A percentile compares a stretch with the other conserved stretches of the same genome.
phyloP scores from a whole-genome alignment of 2,113 vertebrate genomes.

The Hucho hucho region DNA sequence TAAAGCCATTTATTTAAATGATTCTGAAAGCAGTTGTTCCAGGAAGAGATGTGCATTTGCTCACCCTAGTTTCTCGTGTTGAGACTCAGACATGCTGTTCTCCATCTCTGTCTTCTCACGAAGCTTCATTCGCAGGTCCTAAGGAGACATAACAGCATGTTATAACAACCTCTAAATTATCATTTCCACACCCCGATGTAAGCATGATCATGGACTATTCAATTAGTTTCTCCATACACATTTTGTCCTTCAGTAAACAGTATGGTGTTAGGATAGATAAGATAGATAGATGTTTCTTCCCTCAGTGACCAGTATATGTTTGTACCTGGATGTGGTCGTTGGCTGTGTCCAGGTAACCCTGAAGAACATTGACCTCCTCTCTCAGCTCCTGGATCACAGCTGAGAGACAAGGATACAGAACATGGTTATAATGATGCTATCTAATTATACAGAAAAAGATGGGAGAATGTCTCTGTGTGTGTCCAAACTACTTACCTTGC shows the following conservation, averaged over 20 bases:
- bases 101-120: constrained; percentile 74
- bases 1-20: neutral
- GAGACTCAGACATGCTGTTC: constrained; percentile 65
- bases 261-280: neutral
- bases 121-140: constrained; percentile 67
- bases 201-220: neutral
- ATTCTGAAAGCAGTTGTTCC: neutral
- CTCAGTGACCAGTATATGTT: neutral
- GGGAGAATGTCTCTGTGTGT: too few species aligned
- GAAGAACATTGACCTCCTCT: constrained; percentile 65
- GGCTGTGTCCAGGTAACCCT: constrained; percentile 72
- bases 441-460: neutral
- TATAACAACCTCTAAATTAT: neutral
- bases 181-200: neutral
- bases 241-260: neutral
- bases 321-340: constrained; percentile 63
- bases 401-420: constrained; percentile 25
- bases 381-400: constrained; percentile 68
- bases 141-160: neutral
- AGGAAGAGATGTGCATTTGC: neutral
- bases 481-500: constrained; percentile 66
- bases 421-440: neutral
- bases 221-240: constrained; percentile 1
- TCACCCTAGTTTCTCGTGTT: constrained; percentile 81
- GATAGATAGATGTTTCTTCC: neutral